Evolutionary conservation across 1,140 invertebrate species (phyloP).

Genomic region (Orchestia grillus): DNA sequence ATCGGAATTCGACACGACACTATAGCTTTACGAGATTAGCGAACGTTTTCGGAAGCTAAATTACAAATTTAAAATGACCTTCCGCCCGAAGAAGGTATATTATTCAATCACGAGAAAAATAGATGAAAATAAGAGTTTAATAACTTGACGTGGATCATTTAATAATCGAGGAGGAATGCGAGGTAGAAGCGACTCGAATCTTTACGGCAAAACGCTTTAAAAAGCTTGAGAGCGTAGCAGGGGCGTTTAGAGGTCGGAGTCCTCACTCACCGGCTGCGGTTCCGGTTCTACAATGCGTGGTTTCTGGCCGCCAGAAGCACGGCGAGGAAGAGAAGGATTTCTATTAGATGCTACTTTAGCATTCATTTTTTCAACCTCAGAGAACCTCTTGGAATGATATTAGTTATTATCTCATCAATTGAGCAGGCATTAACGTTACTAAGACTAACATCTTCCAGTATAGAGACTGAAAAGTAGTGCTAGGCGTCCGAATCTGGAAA

Average conservation of each 20-base stretch:
- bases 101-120: neutral
- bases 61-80: neutral
- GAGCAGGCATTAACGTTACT: constrained; percentile 18
- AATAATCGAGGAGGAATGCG: constrained; percentile 13
- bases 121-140: neutral
- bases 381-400: constrained; percentile 54
- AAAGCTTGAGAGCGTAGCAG: constrained; percentile 42
- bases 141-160: neutral
- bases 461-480: constrained; percentile 31
- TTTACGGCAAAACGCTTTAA: neutral
- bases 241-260: neutral
- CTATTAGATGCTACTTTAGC: constrained; percentile 49
- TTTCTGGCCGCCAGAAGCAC: constrained; percentile 34
- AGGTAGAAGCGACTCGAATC: constrained; percentile 20
- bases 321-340: constrained; percentile 49
- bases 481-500: constrained; percentile 21
- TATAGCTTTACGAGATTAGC: neutral
- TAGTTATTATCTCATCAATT: constrained; percentile 51
- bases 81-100: neutral
- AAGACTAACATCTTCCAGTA: constrained; percentile 50
- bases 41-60: neutral
- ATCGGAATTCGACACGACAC: neutral
- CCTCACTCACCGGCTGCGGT: constrained; percentile 21
- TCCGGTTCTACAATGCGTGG: constrained; percentile 54
- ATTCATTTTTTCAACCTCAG: constrained; percentile 39